phyloP scores from a whole-genome alignment of 2,888 invertebrate species.

The Ennomos erosarius region DNA sequence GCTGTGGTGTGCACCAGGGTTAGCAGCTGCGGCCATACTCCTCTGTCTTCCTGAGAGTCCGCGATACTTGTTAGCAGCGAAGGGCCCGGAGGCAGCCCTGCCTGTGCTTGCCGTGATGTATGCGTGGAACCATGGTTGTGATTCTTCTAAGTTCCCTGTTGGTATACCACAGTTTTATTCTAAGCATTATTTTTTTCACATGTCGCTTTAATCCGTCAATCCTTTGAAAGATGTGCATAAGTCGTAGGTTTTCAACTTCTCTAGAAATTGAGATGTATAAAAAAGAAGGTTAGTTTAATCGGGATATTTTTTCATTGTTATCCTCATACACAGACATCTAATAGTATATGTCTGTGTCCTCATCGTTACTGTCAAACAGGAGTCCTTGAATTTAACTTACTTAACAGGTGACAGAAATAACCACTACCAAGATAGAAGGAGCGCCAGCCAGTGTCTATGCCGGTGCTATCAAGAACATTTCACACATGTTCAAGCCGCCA shows the following conservation, averaged over 20 bases:
- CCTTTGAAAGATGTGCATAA: no score
- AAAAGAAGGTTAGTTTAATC: no score
- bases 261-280: no score
- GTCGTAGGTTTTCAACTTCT: no score
- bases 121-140: slow-evolving; percentile 64
- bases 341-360: no score
- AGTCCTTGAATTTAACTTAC: no score
- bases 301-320: no score
- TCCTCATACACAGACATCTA: no score
- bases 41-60: slow-evolving; percentile 90
- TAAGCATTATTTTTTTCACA: no score
- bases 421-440: slow-evolving; percentile 49
- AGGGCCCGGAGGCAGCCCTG: slow-evolving; percentile 86
- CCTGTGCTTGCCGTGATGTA: slow-evolving; percentile 87
- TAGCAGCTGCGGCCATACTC: slow-evolving; percentile 85
- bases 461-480: slow-evolving; percentile 67
- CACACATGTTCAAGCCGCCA: slow-evolving; percentile 67
- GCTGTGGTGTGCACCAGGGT: slow-evolving; percentile 87
- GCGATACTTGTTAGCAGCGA: slow-evolving; percentile 88
- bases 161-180: slow-evolving; percentile 39
- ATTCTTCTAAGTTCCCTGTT: slow-evolving; percentile 73
- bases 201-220: no score
- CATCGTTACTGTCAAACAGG: no score
- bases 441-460: slow-evolving; percentile 60
- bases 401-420: slow-evolving; percentile 64